A percentile compares a stretch with the other conserved stretches of the same genome.
Evolutionary conservation across 2,888 invertebrate genomes (phyloP).

Genomic region (Copidosoma aretas): DNA sequence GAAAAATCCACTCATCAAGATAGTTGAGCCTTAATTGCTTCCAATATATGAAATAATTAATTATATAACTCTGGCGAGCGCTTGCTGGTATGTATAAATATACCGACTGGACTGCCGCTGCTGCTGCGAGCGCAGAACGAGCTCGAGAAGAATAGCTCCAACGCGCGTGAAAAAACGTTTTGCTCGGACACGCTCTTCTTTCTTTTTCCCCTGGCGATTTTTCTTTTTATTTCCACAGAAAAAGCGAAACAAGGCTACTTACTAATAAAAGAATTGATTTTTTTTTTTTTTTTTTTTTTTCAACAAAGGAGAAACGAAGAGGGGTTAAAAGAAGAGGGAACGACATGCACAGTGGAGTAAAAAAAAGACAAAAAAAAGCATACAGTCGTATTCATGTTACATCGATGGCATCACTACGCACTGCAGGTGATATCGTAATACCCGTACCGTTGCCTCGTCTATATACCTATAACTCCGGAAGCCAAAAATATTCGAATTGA

Average conservation of each 20-base stretch:
- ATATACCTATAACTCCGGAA: too few relatives aligned
- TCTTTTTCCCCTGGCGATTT: background rate
- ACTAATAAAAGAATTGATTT: slow-evolving; percentile 6
- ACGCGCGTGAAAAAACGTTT: slow-evolving; percentile 35
- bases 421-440: too few relatives aligned
- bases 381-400: too few relatives aligned
- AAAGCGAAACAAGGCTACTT: background rate
- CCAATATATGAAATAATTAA: slow-evolving; percentile 56
- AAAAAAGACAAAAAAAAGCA: too few relatives aligned
- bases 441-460: too few relatives aligned
- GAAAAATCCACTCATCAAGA: slow-evolving; percentile 53
- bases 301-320: too few relatives aligned
- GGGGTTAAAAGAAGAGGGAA: too few relatives aligned
- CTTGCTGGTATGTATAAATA: background rate
- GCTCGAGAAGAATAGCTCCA: slow-evolving; percentile 25
- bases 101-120: too few relatives aligned
- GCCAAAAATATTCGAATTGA: too few relatives aligned
- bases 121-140: background rate
- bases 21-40: slow-evolving; percentile 55
- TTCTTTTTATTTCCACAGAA: background rate
- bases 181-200: slow-evolving; percentile 3
- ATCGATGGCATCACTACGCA: too few relatives aligned
- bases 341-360: too few relatives aligned
- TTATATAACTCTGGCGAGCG: slow-evolving; percentile 47
- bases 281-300: slow-evolving; percentile 21